phyloP scores from a whole-genome alignment of 2,888 invertebrate species.

The Agriopis aurantiaria region DNA sequence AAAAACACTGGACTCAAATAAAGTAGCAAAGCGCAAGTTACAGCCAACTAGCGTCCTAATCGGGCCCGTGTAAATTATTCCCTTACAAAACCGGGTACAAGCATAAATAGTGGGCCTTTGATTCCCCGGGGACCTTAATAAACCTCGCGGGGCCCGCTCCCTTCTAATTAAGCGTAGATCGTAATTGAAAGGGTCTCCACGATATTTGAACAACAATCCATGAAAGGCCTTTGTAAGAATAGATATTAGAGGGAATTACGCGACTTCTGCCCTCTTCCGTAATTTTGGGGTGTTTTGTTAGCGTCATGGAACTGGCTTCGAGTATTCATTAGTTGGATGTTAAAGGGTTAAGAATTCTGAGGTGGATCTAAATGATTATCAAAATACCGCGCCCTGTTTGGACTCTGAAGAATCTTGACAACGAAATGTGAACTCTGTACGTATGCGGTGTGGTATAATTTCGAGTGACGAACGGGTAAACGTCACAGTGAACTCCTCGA shows the following conservation, averaged over 20 bases:
- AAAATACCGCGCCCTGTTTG: not conserved
- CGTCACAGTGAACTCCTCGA: too few species aligned
- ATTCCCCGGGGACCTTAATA: conserved; percentile 59
- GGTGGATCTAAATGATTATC: not conserved
- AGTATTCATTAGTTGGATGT: conserved; percentile 3
- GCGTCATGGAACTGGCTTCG: conserved; percentile 7
- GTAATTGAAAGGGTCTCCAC: conserved; percentile 69
- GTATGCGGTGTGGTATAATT: not conserved
- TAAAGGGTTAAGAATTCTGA: conserved; percentile 8
- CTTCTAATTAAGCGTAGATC: conserved; percentile 69
- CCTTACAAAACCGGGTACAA: conserved; percentile 51
- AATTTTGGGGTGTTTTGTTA: conserved; percentile 29
- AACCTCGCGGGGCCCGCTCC: conserved; percentile 55
- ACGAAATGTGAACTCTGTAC: not conserved
- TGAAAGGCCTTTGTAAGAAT: conserved; percentile 50
- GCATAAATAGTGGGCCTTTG: conserved; percentile 60
- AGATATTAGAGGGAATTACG: conserved; percentile 41
- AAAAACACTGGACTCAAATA: conserved; percentile 20
- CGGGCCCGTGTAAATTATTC: conserved; percentile 50
- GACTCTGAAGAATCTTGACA: not conserved
- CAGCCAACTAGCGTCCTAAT: conserved; percentile 35
- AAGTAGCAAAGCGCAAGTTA: conserved; percentile 31
- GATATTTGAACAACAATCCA: conserved; percentile 69
- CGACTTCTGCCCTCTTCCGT: conserved; percentile 32
- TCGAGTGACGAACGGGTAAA: not conserved